Conservation (phyloP, 2,888 invertebrate species). For the Cheilosia variabilis region DNA sequence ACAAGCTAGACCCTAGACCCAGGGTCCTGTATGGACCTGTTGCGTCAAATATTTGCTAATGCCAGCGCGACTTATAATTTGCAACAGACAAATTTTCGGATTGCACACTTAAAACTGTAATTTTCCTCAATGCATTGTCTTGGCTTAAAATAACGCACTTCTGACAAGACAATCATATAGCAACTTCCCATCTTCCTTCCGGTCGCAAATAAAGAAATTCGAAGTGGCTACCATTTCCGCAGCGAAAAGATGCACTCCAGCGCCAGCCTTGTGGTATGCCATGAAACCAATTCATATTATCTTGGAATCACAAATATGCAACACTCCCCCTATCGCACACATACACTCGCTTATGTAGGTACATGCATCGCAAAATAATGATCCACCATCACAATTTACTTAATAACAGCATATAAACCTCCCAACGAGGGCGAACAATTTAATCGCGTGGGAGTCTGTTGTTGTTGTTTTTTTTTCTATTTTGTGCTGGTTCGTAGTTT, state of each 20-base stretch:
- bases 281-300: slow-evolving; percentile 58
- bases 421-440: slow-evolving; percentile 72
- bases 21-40: too few species aligned
- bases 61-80: too few species aligned
- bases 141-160: too few species aligned
- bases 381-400: slow-evolving; percentile 69
- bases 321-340: slow-evolving; percentile 44
- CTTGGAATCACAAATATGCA: slow-evolving; percentile 38
- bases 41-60: too few species aligned
- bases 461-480: slow-evolving; percentile 18
- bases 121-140: too few species aligned
- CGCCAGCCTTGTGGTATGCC: slow-evolving; percentile 51
- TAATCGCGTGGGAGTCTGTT: slow-evolving; percentile 70
- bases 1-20: too few species aligned
- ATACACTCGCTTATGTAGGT: slow-evolving; percentile 18
- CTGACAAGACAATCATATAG: too few species aligned
- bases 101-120: too few species aligned
- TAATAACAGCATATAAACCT: slow-evolving; percentile 63
- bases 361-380: slow-evolving; percentile 50
- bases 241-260: not conserved
- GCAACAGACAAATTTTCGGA: too few species aligned
- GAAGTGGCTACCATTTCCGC: too few species aligned
- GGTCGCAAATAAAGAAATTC: not conserved
- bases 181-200: too few species aligned
- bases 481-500: slow-evolving; percentile 16